Evolutionary conservation across 2,797 vertebrate genomes (phyloP).

Genomic region (Oreortyx pictus): DNA sequence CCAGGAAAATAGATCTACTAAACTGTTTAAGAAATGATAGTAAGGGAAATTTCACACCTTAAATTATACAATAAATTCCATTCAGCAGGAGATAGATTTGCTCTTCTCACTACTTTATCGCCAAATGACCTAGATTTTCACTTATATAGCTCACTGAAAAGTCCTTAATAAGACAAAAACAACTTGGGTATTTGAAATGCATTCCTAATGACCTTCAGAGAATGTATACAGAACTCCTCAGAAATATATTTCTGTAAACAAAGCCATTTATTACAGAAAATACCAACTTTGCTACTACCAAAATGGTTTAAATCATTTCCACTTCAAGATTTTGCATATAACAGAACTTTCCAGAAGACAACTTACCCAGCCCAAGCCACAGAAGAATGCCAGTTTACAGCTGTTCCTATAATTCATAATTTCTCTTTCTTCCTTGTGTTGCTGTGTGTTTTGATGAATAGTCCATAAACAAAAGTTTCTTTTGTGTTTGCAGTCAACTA

Average conservation of each 20-base stretch:
- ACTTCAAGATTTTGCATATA: background rate
- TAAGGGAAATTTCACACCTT: background rate
- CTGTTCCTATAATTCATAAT: constrained; percentile 22
- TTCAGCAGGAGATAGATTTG: background rate
- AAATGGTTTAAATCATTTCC: constrained; percentile 29
- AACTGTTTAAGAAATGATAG: background rate
- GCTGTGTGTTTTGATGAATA: constrained; percentile 8
- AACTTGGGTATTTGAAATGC: constrained; percentile 38
- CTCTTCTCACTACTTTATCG: background rate
- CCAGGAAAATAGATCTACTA: background rate
- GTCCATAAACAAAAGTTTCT: background rate
- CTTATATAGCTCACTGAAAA: background rate
- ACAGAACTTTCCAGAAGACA: background rate
- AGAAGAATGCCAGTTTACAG: constrained; percentile 14
- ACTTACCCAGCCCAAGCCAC: background rate
- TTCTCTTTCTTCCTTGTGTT: constrained; percentile 9
- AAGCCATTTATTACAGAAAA: constrained; percentile 35
- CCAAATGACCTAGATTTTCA: background rate
- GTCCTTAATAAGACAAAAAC: constrained; percentile 49
- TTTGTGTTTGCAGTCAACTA: background rate
- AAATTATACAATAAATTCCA: constrained; percentile 32
- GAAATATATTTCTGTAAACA: constrained; percentile 28
- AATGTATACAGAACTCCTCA: background rate
- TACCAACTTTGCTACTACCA: background rate
- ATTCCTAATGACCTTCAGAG: constrained; percentile 64